Evolutionary conservation across 2,113 vertebrate species (phyloP).

Genomic region (Manacus vitellinus): DNA sequence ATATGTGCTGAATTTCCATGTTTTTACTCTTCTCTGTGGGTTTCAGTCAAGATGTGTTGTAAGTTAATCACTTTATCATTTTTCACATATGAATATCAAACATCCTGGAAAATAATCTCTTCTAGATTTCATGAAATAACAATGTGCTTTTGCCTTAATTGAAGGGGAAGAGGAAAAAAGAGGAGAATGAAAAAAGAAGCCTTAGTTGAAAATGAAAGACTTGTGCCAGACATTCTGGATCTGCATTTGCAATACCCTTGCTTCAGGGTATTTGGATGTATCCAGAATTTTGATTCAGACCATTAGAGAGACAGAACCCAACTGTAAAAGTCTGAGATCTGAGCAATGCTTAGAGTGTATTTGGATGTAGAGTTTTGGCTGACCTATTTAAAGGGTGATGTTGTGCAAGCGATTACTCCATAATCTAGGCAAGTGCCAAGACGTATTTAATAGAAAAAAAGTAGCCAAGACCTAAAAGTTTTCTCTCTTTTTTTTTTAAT

Average conservation of each 20-base stretch:
- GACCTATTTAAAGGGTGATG: constrained; percentile 50
- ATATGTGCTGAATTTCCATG: constrained; percentile 43
- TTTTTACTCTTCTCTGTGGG: background rate
- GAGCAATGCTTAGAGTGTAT: background rate
- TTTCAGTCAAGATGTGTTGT: background rate
- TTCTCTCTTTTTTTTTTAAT: background rate
- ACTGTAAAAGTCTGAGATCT: constrained; percentile 46
- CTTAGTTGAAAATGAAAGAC: background rate
- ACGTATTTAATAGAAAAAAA: constrained; percentile 40
- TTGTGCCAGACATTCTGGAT: constrained; percentile 37
- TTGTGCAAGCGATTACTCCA: constrained; percentile 52
- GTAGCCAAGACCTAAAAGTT: background rate
- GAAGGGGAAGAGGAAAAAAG: background rate
- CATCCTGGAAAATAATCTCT: background rate
- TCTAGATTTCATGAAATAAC: background rate
- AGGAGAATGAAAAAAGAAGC: background rate
- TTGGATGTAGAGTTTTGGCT: constrained; percentile 53
- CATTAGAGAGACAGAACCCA: constrained; percentile 53
- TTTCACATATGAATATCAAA: background rate
- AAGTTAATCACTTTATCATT: constrained; percentile 15
- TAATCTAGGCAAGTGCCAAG: constrained; percentile 36
- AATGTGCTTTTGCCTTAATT: background rate
- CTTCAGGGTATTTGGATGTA: constrained; percentile 64
- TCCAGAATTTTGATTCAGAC: constrained; percentile 54
- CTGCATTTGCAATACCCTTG: constrained; percentile 39